phyloP scores from a whole-genome alignment of 2,888 invertebrate genomes.

The Ametastegia equiseti region DNA sequence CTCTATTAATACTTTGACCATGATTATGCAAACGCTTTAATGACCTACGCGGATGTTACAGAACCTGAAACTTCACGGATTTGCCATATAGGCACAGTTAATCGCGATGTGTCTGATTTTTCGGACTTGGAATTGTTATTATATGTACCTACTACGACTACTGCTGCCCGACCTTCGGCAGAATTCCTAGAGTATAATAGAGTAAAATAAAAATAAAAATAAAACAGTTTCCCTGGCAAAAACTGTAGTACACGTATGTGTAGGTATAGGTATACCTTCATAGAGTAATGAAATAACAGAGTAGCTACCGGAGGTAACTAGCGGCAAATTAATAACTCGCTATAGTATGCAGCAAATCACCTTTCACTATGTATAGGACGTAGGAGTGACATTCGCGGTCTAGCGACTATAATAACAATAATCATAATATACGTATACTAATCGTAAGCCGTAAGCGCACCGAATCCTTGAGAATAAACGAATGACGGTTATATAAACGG shows the following conservation, averaged over 20 bases:
- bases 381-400: constrained; percentile 12
- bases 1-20: no score
- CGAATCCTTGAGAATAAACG: constrained; percentile 40
- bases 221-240: no score
- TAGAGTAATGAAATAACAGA: no score
- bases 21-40: no score
- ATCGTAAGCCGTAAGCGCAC: background rate
- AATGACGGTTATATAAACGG: constrained; percentile 25
- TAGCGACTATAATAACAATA: background rate
- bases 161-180: background rate
- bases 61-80: background rate
- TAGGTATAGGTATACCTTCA: no score
- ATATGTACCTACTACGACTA: background rate
- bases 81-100: background rate
- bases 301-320: background rate
- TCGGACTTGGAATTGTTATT: background rate
- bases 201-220: no score
- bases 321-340: constrained; percentile 7
- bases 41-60: no score
- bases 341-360: background rate
- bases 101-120: background rate
- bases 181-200: background rate
- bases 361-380: constrained; percentile 9
- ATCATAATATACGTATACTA: background rate
- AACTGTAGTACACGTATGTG: no score